Base-by-base conservation (phyloP, 2,113 vertebrate species). In the Larimichthys polyactis region DNA sequence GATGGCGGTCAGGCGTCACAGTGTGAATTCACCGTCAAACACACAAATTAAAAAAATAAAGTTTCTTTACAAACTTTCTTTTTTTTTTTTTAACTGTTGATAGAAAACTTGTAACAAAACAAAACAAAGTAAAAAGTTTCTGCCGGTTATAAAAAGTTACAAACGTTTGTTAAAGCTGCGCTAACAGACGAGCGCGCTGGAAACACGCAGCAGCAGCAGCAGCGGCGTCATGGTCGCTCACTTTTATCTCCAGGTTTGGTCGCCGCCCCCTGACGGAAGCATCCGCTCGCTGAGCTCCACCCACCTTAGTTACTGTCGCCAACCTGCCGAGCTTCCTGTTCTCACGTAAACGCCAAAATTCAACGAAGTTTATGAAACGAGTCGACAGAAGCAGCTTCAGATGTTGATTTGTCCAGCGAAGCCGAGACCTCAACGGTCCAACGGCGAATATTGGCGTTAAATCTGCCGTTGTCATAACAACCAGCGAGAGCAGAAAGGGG, bases 1-100 rank as follows among this genome's bases (percentile, higher is more conserved):
- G 9, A 27, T 8, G 8, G 3, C 14, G n/a, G 44, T 68, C 66
- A 68, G 65, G 15, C 10, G 7, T 15, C 29, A 17, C 62, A 64
- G 62, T 44, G 36, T 22, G 20, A n/a, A 24, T 11, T 40, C 19
- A 57, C 11, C 0, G 11, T 40, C 76, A 71, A 62, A 71, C 40
- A 43, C 17, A 29, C 46, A 55, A 46, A 63, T 75, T 55, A 40
- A 19, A 70, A 80, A 82, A 71, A 82, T 69, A 73, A 70, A 64
- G 57, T 12, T 82, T 82, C 32, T 24, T 29, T 81, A 74, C 57
- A 81, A 80, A 65, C 51, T 52, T 40, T 9, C 36, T 36, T 36
- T 36, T 36, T 36, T 32, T 36, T 32, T 36, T 40, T 40, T 40
- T 40, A 9, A 40, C 36, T 40, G 36, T 40, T 40, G 36, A 40